Evolutionary conservation across 2,113 vertebrate species (phyloP), one percentile per base, ranked within the genome.

Genomic region (Dromaius novaehollandiae): DNA sequence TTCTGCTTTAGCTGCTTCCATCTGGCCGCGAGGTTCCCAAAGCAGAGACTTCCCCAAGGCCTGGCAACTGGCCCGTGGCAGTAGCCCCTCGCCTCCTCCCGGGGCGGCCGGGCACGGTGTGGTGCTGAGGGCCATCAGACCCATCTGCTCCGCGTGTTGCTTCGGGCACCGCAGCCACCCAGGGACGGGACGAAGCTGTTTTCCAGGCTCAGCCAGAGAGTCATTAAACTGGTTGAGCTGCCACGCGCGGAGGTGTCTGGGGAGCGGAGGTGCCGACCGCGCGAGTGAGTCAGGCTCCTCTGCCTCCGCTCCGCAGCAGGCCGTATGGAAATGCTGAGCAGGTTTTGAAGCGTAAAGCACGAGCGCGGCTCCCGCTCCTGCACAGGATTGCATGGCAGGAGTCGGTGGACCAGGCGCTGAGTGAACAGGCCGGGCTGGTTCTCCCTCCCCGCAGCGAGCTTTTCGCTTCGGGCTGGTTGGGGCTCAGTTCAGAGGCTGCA

Each of bases 401-500:
- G 20, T 40, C 6, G 2, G 17, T 10, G 3, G 25, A 40, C 24
- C 44, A 74, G 44, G 7, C 55, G 74, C 0, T 0, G 22, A 83
- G 21, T 17, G 32, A 60, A 60, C 56, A 60, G 79, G 32, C 25
- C 2, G 0, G 53, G 38, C 58, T 88, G 38, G 11, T 65, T 48
- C 38, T 89, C 51, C 26, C 48, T 25, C 22, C 56, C 30, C 7
- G 18, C 56, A 60, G 56, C 6, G 56, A 34, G 56, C 56, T 60
- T 32, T 60, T 19, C 32, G 10, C 30, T 34, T 60, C 19, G 18
- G 56, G 56, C 56, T 60, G 56, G 30, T 60, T 60, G 9, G 9
- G 26, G 56, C 56, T 60, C 56, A 34, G 19, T 32, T 30, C 56
- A 11, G 56, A 60, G 32, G 56, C 30, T 34, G 10, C 18, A 32